These are phyloP conservation scores for Scaptomyza montana DNA, from an alignment of 1,140 invertebrate species.

Conservation along the genomic window DNA sequence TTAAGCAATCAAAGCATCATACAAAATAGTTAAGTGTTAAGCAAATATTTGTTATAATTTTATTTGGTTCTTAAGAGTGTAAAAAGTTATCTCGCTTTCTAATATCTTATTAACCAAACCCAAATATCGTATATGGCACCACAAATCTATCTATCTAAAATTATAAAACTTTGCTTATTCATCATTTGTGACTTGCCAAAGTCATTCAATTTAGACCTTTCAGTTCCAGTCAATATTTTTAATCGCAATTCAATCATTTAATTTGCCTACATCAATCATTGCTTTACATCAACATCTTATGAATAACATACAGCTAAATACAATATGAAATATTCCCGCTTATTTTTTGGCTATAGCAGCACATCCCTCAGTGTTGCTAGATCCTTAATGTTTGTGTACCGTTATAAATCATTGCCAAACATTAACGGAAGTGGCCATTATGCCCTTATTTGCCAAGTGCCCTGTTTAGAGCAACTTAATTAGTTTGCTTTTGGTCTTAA, in stretches of 20 bases:
- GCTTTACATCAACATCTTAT: neutral
- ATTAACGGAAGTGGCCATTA: slow-evolving; percentile 69
- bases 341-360: neutral
- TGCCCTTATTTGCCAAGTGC: slow-evolving; percentile 66
- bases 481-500: slow-evolving; percentile 61
- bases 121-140: too few species aligned
- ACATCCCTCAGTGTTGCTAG: slow-evolving; percentile 10
- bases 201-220: slow-evolving; percentile 12
- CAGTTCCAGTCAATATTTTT: too few species aligned
- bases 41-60: neutral
- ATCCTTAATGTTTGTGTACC: slow-evolving; percentile 26
- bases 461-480: slow-evolving; percentile 62
- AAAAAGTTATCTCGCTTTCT: too few species aligned
- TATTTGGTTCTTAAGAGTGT: too few species aligned
- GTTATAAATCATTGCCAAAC: slow-evolving; percentile 71
- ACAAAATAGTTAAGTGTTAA: neutral
- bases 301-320: neutral
- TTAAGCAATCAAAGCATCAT: neutral
- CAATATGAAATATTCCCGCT: neutral
- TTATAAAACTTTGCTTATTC: too few species aligned
- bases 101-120: too few species aligned
- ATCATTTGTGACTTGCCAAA: neutral
- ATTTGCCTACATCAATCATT: slow-evolving; percentile 1
- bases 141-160: too few species aligned
- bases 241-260: neutral